phyloP scores from a whole-genome alignment of 2,113 vertebrate species.

The Ursus arctos region DNA sequence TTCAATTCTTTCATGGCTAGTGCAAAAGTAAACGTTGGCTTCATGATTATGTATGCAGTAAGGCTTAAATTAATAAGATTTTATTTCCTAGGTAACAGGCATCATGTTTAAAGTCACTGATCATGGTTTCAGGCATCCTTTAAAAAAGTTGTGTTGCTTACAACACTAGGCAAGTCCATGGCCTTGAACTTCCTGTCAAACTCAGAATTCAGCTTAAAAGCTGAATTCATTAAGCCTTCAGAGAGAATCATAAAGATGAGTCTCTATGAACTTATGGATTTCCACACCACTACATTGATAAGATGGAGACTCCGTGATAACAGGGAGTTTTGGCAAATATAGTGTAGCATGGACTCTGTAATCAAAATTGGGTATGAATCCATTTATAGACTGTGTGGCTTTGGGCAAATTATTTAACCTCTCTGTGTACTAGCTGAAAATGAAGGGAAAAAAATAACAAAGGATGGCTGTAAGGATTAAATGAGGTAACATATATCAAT shows the following conservation, averaged over 20 bases:
- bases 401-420: slow-evolving; percentile 15
- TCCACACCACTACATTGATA: background rate
- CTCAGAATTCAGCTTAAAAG: background rate
- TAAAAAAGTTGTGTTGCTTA: background rate
- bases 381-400: background rate
- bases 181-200: background rate
- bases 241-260: background rate
- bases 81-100: background rate
- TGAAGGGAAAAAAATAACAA: background rate
- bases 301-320: background rate
- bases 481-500: background rate
- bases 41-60: background rate
- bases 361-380: background rate
- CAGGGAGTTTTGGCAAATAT: background rate
- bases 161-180: background rate
- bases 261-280: background rate
- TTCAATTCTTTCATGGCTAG: background rate
- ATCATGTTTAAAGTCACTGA: background rate
- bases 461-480: background rate
- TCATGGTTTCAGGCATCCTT: background rate
- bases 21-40: background rate
- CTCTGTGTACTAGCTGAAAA: background rate
- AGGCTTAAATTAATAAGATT: background rate
- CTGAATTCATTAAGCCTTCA: background rate
- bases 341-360: background rate